A percentile compares a stretch with the other conserved stretches of the same genome.
Evolutionary conservation across 2,888 invertebrate genomes (phyloP).

Genomic region (Caenorhabditis uteleia): DNA sequence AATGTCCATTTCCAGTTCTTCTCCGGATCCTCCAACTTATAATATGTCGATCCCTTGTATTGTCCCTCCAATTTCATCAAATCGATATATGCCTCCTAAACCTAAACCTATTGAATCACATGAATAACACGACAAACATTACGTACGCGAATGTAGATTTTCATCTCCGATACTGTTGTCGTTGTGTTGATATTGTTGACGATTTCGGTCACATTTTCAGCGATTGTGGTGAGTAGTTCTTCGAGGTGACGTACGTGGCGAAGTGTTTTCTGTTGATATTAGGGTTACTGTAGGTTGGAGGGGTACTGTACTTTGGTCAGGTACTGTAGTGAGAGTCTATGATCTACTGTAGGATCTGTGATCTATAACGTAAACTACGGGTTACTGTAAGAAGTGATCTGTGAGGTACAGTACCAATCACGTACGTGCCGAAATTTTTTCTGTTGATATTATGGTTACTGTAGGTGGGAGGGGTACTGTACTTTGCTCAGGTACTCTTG

Average conservation of each 20-base stretch:
- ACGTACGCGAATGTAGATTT: conserved; percentile 27
- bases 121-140: not conserved
- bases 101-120: not conserved
- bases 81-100: conserved; percentile 44
- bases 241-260: conserved; percentile 17
- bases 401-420: too few species aligned
- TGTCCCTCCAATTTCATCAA: conserved; percentile 33
- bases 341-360: too few species aligned
- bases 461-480: too few species aligned
- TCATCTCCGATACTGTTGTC: conserved; percentile 18
- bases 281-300: too few species aligned
- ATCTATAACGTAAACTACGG: too few species aligned
- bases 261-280: conserved; percentile 18
- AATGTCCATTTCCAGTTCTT: conserved; percentile 54
- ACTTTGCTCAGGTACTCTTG: too few species aligned
- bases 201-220: conserved; percentile 21
- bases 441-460: too few species aligned
- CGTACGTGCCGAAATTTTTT: too few species aligned
- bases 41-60: conserved; percentile 46
- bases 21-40: conserved; percentile 39
- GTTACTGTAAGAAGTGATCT: too few species aligned
- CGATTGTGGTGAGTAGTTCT: conserved; percentile 13
- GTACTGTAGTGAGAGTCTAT: too few species aligned
- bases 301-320: not conserved
- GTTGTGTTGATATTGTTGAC: conserved; percentile 31